phyloP scores from a whole-genome alignment of 2,888 invertebrate genomes.

The Lithosia quadra region DNA sequence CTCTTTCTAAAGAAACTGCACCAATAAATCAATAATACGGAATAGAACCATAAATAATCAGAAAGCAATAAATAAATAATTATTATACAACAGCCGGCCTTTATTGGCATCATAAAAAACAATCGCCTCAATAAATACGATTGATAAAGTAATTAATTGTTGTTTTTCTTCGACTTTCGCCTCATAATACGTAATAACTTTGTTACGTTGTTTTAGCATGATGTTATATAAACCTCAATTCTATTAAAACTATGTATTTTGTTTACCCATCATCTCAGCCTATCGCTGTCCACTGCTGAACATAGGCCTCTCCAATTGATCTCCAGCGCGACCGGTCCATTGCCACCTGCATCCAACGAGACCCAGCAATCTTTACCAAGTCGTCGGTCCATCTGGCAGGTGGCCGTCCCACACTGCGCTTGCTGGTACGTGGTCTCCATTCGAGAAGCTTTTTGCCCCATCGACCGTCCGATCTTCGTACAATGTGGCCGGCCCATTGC shows the following conservation, averaged over 20 bases:
- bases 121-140: not conserved
- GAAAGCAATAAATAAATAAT: not conserved
- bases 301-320: too few species aligned
- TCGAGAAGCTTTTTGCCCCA: too few species aligned
- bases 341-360: too few species aligned
- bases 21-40: not conserved
- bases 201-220: not conserved
- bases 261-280: too few species aligned
- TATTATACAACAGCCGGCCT: not conserved
- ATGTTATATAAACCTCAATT: not conserved
- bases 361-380: too few species aligned
- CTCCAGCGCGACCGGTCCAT: too few species aligned
- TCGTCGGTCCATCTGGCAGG: too few species aligned
- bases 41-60: not conserved
- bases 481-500: too few species aligned
- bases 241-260: not conserved
- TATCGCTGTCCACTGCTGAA: too few species aligned
- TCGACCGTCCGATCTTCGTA: too few species aligned
- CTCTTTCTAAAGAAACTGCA: not conserved
- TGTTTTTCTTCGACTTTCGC: conserved; percentile 2
- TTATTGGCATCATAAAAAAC: conserved; percentile 1
- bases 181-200: not conserved
- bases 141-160: conserved; percentile 39
- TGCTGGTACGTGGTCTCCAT: too few species aligned
- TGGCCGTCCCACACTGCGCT: too few species aligned